Evolutionary conservation across 2,888 invertebrate species (phyloP), one percentile per base, ranked within the genome.

Genomic region (Amblyjoppa fuscipennis): DNA sequence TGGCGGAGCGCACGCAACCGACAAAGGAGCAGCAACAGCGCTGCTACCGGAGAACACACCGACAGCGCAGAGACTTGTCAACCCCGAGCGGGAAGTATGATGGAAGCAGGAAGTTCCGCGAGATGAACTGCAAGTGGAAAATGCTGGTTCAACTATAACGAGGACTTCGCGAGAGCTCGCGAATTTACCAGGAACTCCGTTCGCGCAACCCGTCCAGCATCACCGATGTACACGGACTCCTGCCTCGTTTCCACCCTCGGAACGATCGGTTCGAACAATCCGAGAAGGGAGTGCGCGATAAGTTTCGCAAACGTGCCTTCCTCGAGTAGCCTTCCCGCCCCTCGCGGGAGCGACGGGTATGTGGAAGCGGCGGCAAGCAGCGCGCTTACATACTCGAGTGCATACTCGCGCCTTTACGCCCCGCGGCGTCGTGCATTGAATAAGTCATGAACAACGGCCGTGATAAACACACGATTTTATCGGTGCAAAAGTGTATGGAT

Each of bases 391-490:
- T 45, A 84, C 45, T 64, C 76, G 78, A 77, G 78, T 51, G 70
- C 85, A 85, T 87, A 41, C 84, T 88, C 71, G 56, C 86, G 87
- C 88, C 84, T 87, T 88, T 87, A 88, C 89, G 84, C 86, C 87
- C 87, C 85, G 86, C 79, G 79, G 79, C 84, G 79, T 89, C 88
- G 87, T 85, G 88, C 87, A 88, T 89, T 91, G 91, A 91, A 91
- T 91, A 91, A 91, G 88, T 89, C 91, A 91, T 91, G 91, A 89
- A 90, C 87, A 89, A 89, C 86, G 83, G 45, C 86, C 83, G 71
- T 89, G 90, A 90, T 89, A 91, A 90, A 88, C 88, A 86, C 85
- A 84, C 88, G 90, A 90, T 91, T 89, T 89, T 90, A 91, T 91
- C 90, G 88, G 81, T 76, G 85, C 87, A 88, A 89, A 89, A 90